Percentiles rank a stretch among this genome's conserved stretches.
These are phyloP conservation scores for Picus viridis DNA, from an alignment of 2,797 vertebrate genomes.

Conservation along the genomic window DNA sequence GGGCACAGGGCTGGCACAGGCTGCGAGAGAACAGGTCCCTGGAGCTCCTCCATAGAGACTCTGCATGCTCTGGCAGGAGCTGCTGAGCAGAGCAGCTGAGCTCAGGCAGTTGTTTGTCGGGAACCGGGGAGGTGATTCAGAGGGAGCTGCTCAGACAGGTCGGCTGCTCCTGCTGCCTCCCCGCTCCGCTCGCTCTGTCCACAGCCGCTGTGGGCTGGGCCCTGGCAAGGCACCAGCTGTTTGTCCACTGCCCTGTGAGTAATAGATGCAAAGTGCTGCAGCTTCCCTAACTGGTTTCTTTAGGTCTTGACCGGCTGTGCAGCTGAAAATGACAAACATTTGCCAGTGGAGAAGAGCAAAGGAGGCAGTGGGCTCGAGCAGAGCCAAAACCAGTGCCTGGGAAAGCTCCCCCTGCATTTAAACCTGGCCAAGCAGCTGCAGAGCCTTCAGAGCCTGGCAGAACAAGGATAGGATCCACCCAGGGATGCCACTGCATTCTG, in stretches of 20 bases:
- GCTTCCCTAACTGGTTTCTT: constrained; percentile 31
- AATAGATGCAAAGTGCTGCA: constrained; percentile 6
- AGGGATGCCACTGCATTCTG: not conserved
- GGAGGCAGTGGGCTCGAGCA: not conserved
- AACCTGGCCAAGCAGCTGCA: not conserved
- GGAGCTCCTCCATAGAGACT: not conserved
- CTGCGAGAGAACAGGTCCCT: fast-evolving
- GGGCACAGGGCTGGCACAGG: not conserved
- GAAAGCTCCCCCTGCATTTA: constrained; percentile 10
- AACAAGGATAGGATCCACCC: not conserved
- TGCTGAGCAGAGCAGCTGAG: not conserved
- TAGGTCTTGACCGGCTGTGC: constrained; percentile 10
- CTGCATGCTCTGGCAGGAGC: not conserved
- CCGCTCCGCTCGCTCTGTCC: not conserved
- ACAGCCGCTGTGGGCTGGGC: not conserved
- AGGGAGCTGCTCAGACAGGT: not conserved
- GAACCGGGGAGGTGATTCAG: not conserved
- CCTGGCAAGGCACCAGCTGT: not conserved
- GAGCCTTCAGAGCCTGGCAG: not conserved
- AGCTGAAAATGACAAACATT: constrained; percentile 1
- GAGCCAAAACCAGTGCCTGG: constrained; percentile 30
- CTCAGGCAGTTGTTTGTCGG: not conserved
- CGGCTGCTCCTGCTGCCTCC: not conserved
- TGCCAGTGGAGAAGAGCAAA: not conserved
- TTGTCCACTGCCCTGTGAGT: not conserved